phyloP scores from a whole-genome alignment of 2,797 vertebrate genomes.

The Tamandua tetradactyla region DNA sequence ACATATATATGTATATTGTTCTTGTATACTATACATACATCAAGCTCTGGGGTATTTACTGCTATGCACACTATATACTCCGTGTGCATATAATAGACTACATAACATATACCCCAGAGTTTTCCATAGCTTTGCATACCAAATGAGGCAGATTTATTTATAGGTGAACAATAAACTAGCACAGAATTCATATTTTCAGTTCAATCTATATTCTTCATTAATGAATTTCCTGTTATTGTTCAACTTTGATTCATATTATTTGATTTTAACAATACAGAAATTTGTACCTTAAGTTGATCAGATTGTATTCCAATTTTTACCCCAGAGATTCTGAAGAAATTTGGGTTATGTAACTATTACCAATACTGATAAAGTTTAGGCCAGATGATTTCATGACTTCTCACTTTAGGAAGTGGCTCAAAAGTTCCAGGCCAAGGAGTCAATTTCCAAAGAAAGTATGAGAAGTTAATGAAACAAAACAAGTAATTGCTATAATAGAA shows the following conservation, averaged over 20 bases:
- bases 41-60: too few species aligned
- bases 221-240: not conserved
- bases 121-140: not conserved
- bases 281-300: not conserved
- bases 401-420: constrained; percentile 46
- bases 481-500: constrained; percentile 37
- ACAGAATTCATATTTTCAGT: not conserved
- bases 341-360: not conserved
- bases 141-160: not conserved
- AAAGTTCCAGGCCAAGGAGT: constrained; percentile 54
- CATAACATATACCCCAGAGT: not conserved
- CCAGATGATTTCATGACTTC: constrained; percentile 40
- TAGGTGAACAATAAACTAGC: not conserved
- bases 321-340: not conserved
- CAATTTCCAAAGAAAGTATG: constrained; percentile 38
- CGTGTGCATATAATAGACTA: not conserved
- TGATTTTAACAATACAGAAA: not conserved
- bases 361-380: not conserved
- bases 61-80: not conserved
- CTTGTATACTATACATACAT: too few species aligned
- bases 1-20: too few species aligned
- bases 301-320: not conserved
- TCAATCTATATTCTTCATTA: not conserved
- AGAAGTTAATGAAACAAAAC: constrained; percentile 57
- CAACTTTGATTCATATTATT: not conserved